Evolutionary conservation across 2,888 invertebrate species (phyloP), one percentile per base, ranked within the genome.

Genomic region (Harmothoe impar): DNA sequence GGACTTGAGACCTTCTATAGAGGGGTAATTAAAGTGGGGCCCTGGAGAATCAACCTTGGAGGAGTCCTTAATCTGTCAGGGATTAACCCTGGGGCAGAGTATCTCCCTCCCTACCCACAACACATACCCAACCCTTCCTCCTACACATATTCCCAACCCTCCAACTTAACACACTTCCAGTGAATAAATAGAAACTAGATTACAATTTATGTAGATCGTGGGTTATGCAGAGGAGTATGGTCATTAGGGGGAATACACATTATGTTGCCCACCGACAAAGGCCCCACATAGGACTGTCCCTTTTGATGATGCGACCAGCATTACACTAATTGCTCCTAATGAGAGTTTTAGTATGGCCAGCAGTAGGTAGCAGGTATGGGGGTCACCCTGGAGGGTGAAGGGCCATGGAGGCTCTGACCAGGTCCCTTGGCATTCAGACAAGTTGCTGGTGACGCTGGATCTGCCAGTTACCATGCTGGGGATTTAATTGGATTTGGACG

Each of bases 401-500:
- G 43, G 43, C 43, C 43, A 43, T 43, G 43, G 43, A 43, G 43
- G 43, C 43, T 43, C 43, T 43, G 25, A 17, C 62, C n/a, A 29
- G 77, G 77, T 3, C 77, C 3, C 81, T 81, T 81, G 81, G 81
- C 81, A 81, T 43, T 33, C 43, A 35, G 81, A 81, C 81, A 81
- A 43, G 23, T 81, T 43, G 33, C 43, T 81, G 33, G 81, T 81
- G 81, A 25, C 35, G n/a, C 81, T 20, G 81, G 20, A 12, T 7
- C 33, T 85, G 51, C 51, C 51, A 85, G 85, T 85, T 85, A 85
- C 10, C 51, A 23, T 7, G 85, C 12, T 29, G 51, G 1, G 51
- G 15, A 20, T 86, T 86, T 86, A 86, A 86, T 86, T 86, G 86
- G 86, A 86, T 86, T 54, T 86, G 52, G 86, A 54, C 86, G 86